Evolutionary conservation across 2,888 invertebrate genomes (phyloP).

Genomic region (Rhaphigaster nebulosa): DNA sequence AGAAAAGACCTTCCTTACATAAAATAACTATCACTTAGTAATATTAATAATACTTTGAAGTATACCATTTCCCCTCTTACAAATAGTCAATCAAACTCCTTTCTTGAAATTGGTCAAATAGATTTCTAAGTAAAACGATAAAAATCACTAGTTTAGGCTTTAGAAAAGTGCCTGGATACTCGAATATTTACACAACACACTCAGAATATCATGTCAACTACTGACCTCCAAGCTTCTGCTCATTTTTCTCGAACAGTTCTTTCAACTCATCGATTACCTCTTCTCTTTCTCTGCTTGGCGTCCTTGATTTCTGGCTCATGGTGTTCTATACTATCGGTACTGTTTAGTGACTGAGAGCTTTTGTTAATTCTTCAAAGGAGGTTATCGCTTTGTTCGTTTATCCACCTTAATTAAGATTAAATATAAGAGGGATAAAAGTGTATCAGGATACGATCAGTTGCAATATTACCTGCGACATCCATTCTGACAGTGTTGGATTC

Average conservation of each 20-base stretch:
- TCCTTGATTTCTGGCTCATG: not conserved
- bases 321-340: not conserved
- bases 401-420: not conserved
- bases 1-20: too few species aligned
- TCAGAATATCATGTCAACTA: not conserved
- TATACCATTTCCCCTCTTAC: too few species aligned
- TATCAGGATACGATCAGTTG: not conserved
- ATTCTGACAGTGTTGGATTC: not conserved
- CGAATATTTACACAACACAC: not conserved
- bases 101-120: too few species aligned
- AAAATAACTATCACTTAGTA: too few species aligned
- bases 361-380: not conserved
- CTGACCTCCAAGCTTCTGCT: not conserved
- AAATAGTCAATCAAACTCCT: too few species aligned
- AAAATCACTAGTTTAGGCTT: too few species aligned
- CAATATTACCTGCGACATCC: not conserved
- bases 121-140: too few species aligned
- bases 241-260: not conserved
- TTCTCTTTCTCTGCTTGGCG: not conserved
- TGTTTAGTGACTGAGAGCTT: not conserved
- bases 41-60: too few species aligned
- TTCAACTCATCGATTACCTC: not conserved
- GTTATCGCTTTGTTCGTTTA: not conserved
- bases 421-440: not conserved
- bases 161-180: too few species aligned